Evolutionary conservation across 2,113 vertebrate genomes (phyloP).

Genomic region (Campylomormyrus numenius): DNA sequence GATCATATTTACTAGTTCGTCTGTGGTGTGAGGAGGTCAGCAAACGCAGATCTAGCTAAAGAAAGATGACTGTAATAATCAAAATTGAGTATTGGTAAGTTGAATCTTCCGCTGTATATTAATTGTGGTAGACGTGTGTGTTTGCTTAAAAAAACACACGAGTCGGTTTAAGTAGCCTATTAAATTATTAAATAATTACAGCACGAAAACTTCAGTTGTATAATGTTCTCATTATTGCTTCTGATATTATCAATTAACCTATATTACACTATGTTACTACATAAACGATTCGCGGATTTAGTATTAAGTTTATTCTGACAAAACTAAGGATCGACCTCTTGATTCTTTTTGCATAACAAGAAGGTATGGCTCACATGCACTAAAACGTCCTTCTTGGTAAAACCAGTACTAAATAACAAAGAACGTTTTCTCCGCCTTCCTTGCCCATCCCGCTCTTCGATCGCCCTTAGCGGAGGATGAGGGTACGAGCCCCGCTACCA

Average conservation of each 20-base stretch:
- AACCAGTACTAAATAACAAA: not conserved
- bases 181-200: not conserved
- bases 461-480: not conserved
- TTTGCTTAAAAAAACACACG: not conserved
- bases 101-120: not conserved
- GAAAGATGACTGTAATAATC: conserved; percentile 47
- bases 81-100: conserved; percentile 62
- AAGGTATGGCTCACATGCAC: not conserved
- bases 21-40: not conserved
- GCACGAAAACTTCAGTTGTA: not conserved
- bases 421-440: not conserved
- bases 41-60: not conserved
- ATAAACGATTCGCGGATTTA: not conserved
- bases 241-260: not conserved
- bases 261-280: not conserved
- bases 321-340: not conserved
- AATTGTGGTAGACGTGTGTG: not conserved
- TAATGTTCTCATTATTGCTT: not conserved
- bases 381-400: not conserved
- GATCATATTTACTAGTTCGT: not conserved
- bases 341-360: not conserved
- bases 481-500: too few relatives aligned
- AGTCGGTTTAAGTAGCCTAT: not conserved
- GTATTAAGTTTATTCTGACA: not conserved
- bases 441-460: too few relatives aligned